Evolutionary conservation across 2,888 invertebrate species (phyloP).

Genomic region (Melieria crassipennis): DNA sequence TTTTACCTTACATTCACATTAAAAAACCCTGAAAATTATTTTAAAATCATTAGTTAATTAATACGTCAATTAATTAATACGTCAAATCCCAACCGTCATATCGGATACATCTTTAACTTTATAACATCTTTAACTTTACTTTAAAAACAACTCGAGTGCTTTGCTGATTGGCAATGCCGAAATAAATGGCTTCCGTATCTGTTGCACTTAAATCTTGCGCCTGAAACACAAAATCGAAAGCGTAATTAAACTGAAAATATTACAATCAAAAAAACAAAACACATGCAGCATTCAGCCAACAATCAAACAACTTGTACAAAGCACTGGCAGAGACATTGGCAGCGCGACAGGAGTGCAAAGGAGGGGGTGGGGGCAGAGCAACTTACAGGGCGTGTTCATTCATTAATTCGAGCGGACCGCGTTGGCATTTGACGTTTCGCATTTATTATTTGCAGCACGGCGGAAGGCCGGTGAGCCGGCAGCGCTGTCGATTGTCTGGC

Average conservation of each 20-base stretch:
- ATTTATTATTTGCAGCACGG: slow-evolving; percentile 15
- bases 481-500: too few relatives aligned
- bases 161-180: too few relatives aligned
- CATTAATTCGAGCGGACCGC: slow-evolving; percentile 27
- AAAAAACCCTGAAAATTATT: too few relatives aligned
- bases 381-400: slow-evolving; percentile 31
- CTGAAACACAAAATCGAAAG: slow-evolving; percentile 23
- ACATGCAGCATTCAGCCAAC: background rate
- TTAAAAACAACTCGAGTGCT: too few relatives aligned
- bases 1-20: too few relatives aligned
- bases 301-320: background rate
- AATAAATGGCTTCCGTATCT: too few relatives aligned
- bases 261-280: slow-evolving; percentile 7
- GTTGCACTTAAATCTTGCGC: slow-evolving; percentile 23
- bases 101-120: too few relatives aligned
- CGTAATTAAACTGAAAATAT: slow-evolving; percentile 19
- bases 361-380: slow-evolving; percentile 5
- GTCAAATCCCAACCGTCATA: too few relatives aligned
- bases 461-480: too few relatives aligned
- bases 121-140: too few relatives aligned
- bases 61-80: too few relatives aligned
- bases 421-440: slow-evolving; percentile 25
- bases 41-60: too few relatives aligned
- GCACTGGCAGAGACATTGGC: slow-evolving; percentile 12
- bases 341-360: slow-evolving; percentile 6